Evolutionary conservation across 1,140 invertebrate genomes (phyloP).

Genomic region (Drosophila auraria): DNA sequence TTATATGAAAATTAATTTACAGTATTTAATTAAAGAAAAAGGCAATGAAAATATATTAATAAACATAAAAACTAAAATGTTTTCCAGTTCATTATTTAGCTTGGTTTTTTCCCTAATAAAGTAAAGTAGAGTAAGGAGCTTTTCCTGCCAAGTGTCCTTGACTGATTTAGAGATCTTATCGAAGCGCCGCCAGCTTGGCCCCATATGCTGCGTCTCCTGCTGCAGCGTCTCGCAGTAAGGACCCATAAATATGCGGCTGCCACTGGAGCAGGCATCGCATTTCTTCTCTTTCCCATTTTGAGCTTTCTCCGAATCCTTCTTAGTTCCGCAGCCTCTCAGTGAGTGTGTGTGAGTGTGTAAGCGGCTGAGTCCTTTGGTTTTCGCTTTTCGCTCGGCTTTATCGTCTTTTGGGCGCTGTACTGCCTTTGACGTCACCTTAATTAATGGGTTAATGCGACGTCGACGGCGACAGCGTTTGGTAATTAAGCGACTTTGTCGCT

Average conservation of each 20-base stretch:
- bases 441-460: conserved; percentile 82
- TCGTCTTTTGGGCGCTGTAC: conserved; percentile 61
- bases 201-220: conserved; percentile 39
- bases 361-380: conserved; percentile 18
- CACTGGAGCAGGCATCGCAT: conserved; percentile 57
- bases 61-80: too few species aligned
- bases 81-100: too few species aligned
- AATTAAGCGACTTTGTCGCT: conserved; percentile 82
- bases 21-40: background rate
- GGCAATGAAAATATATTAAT: background rate
- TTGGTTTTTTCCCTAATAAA: background rate
- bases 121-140: background rate
- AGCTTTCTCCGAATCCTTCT: conserved; percentile 31
- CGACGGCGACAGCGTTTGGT: conserved; percentile 67
- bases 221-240: conserved; percentile 29
- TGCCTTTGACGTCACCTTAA: conserved; percentile 82
- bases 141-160: conserved; percentile 24
- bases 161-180: conserved; percentile 38
- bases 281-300: conserved; percentile 36
- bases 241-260: conserved; percentile 73
- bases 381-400: conserved; percentile 49
- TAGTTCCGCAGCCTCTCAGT: conserved; percentile 18
- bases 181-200: conserved; percentile 20
- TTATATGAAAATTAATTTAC: background rate
- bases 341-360: conserved; percentile 27